These are phyloP conservation scores for Gambusia affinis DNA, from an alignment of 2,113 vertebrate species.

Conservation along the genomic window DNA sequence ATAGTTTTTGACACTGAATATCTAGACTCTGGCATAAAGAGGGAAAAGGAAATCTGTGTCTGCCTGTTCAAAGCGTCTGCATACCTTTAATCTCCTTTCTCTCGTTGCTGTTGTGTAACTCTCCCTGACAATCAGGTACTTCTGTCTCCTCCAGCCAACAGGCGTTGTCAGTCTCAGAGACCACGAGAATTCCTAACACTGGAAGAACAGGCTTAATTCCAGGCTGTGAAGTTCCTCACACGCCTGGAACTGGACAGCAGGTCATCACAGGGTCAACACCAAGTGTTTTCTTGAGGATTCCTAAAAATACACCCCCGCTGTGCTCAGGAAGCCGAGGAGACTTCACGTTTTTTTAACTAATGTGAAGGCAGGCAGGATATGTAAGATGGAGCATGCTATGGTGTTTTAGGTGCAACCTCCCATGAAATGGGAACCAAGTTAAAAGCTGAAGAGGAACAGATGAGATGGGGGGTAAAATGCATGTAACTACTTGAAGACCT, in stretches of 20 bases:
- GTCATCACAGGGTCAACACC: constrained; percentile 71
- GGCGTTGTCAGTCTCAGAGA: constrained; percentile 49
- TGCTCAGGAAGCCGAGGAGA: constrained; percentile 65
- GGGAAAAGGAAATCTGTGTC: background rate
- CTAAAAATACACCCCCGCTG: constrained; percentile 71
- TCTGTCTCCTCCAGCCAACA: constrained; percentile 32
- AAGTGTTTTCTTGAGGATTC: constrained; percentile 68
- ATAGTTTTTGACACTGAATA: constrained; percentile 43
- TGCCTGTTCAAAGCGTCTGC: constrained; percentile 34
- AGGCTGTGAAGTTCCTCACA: constrained; percentile 81
- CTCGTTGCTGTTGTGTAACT: constrained; percentile 47
- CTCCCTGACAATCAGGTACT: constrained; percentile 22
- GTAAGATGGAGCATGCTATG: constrained; percentile 47
- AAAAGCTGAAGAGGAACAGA: constrained; percentile 36
- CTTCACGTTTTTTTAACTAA: constrained; percentile 44
- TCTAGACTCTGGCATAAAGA: constrained; percentile 17
- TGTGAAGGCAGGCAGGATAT: constrained; percentile 49
- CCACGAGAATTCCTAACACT: constrained; percentile 71
- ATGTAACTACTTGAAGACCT: constrained; percentile 19
- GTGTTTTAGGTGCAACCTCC: constrained; percentile 37
- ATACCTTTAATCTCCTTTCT: constrained; percentile 40
- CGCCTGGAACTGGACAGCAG: constrained; percentile 69
- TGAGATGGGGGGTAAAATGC: constrained; percentile 10
- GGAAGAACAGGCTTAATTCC: constrained; percentile 73
- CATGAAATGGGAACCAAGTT: constrained; percentile 29